phyloP scores from a whole-genome alignment of 2,888 invertebrate genomes.

The Tupiocoris notatus region DNA sequence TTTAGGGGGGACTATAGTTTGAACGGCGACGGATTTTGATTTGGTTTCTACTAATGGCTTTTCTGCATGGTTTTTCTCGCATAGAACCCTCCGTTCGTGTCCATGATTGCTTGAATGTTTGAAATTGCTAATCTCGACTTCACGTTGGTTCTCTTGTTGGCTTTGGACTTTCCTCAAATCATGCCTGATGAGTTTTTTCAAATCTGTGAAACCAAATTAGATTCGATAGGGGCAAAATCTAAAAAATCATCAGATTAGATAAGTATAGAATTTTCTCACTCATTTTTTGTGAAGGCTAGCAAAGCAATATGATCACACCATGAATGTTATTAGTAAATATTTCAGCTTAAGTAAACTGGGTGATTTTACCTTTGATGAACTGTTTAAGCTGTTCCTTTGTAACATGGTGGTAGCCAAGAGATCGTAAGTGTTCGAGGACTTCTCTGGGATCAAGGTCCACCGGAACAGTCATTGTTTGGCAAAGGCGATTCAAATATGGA shows the following conservation, averaged over 20 bases:
- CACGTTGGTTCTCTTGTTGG: background rate
- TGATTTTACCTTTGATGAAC: slow-evolving; percentile 72
- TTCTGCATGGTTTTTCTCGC: slow-evolving; percentile 8
- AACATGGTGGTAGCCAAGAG: slow-evolving; percentile 73
- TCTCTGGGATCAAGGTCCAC: slow-evolving; percentile 63
- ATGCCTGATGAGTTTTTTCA: slow-evolving; percentile 67
- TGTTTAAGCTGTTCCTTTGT: slow-evolving; percentile 71
- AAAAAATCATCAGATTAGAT: too few species aligned
- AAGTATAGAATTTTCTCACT: too few species aligned
- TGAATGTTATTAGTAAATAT: too few species aligned
- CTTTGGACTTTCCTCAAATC: slow-evolving; percentile 53
- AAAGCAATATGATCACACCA: too few species aligned
- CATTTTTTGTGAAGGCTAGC: too few species aligned
- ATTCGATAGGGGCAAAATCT: too few species aligned
- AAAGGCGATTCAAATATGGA: background rate
- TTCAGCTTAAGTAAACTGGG: too few species aligned
- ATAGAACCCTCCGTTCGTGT: background rate
- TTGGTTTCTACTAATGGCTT: background rate
- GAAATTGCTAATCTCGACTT: background rate
- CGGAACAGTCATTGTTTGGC: slow-evolving; percentile 9
- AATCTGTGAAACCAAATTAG: too few species aligned
- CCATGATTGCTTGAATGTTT: background rate
- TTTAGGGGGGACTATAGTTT: background rate
- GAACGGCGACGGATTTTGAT: slow-evolving; percentile 8
- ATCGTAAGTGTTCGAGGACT: slow-evolving; percentile 70